These are phyloP conservation scores for Brachypteracias leptosomus DNA, from an alignment of 2,113 vertebrate species.

Conservation along the genomic window DNA sequence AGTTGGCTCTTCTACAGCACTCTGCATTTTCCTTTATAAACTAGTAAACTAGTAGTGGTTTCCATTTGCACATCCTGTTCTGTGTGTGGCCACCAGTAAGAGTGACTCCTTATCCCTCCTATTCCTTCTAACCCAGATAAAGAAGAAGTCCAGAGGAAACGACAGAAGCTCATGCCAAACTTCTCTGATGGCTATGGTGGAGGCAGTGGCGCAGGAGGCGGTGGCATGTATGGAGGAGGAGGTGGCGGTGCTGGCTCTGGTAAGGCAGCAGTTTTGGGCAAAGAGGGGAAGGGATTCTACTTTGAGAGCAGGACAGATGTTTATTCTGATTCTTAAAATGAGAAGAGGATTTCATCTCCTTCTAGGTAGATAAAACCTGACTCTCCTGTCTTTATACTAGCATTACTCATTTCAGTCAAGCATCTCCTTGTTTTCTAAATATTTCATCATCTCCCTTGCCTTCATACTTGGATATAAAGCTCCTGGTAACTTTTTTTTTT, in stretches of 20 bases:
- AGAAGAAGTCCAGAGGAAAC: slow-evolving; percentile 96
- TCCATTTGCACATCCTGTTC: not conserved
- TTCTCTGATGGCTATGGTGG: slow-evolving; percentile 91
- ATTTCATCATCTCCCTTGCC: not conserved
- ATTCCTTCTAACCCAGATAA: slow-evolving; percentile 81
- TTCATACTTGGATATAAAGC: not conserved
- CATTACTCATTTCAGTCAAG: not conserved
- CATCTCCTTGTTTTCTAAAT: not conserved
- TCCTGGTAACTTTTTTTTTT: not conserved
- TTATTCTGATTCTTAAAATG: not conserved
- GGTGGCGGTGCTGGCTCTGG: slow-evolving; percentile 75
- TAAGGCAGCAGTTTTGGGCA: slow-evolving; percentile 2
- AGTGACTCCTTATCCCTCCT: slow-evolving; percentile 17
- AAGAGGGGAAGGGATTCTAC: not conserved
- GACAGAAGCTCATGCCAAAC: slow-evolving; percentile 95
- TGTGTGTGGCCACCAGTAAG: not conserved
- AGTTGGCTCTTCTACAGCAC: not conserved
- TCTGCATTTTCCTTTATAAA: slow-evolving; percentile 18
- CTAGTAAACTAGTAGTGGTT: not conserved
- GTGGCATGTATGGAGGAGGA: slow-evolving; percentile 82
- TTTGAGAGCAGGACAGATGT: not conserved
- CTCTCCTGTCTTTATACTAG: not conserved
- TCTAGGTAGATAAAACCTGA: not conserved
- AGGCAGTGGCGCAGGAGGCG: slow-evolving; percentile 75
- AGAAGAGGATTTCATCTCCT: not conserved